phyloP scores from a whole-genome alignment of 2,888 invertebrate genomes.

The Candidula unifasciata region DNA sequence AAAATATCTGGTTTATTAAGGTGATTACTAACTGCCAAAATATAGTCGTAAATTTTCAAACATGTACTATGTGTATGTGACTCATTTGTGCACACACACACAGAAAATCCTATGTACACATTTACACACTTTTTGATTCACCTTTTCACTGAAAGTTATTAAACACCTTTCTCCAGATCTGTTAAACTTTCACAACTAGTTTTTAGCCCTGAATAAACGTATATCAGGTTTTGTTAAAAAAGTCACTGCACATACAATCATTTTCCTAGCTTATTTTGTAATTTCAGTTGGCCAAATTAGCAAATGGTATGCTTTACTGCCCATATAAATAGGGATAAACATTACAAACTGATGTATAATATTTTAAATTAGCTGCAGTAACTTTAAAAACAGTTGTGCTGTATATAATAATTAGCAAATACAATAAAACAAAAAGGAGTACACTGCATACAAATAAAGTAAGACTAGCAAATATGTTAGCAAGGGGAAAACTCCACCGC shows the following conservation, averaged over 20 bases:
- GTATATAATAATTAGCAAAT: neutral
- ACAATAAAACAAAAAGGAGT: neutral
- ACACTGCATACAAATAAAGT: neutral
- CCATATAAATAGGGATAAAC: too few species aligned
- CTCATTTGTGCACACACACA: neutral
- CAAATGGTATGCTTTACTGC: too few species aligned
- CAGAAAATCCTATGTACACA: neutral
- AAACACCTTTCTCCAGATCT: neutral
- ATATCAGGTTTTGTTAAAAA: neutral
- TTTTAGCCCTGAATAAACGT: neutral
- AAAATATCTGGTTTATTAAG: neutral
- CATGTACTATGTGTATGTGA: neutral
- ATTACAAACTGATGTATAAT: too few species aligned
- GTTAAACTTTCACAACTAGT: neutral
- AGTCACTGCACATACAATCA: neutral
- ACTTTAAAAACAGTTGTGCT: too few species aligned
- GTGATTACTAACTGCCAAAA: neutral
- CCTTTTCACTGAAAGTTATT: too few species aligned
- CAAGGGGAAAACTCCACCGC: conserved; percentile 1
- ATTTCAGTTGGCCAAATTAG: too few species aligned
- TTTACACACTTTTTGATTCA: neutral
- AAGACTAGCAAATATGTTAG: conserved; percentile 4
- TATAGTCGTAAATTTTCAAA: neutral
- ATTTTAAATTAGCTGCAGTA: too few species aligned
- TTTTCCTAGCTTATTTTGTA: too few species aligned